These are phyloP conservation scores for Brenthis hecate DNA, from an alignment of 2,888 invertebrate species.

Conservation along the genomic window DNA sequence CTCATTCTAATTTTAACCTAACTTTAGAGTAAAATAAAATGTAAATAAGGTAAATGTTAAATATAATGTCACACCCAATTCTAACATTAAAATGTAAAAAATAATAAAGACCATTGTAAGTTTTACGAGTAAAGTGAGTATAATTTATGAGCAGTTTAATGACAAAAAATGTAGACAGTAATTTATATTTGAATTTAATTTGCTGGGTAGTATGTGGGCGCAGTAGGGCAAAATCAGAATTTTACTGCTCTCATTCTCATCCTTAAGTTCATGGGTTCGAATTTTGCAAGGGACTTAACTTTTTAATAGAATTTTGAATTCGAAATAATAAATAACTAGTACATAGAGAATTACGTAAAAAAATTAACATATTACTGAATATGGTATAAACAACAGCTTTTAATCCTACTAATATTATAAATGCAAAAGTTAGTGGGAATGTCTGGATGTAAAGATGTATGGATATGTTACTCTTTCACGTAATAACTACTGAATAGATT, in stretches of 20 bases:
- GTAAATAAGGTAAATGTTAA: conserved; percentile 17
- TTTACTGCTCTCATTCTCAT: too few relatives aligned
- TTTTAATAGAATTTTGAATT: too few relatives aligned
- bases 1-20: conserved; percentile 1
- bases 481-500: too few relatives aligned
- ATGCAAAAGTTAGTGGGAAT: too few relatives aligned
- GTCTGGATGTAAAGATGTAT: too few relatives aligned
- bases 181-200: conserved; percentile 41
- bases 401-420: neutral
- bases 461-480: too few relatives aligned
- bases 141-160: conserved; percentile 40
- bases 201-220: conserved; percentile 20
- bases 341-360: too few relatives aligned
- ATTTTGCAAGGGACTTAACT: too few relatives aligned
- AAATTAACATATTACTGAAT: too few relatives aligned
- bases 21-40: neutral
- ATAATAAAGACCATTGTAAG: conserved; percentile 35
- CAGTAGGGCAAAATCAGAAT: too few relatives aligned
- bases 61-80: conserved; percentile 25
- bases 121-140: conserved; percentile 37
- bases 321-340: too few relatives aligned
- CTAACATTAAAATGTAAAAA: conserved; percentile 36
- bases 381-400: neutral
- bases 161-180: conserved; percentile 32
- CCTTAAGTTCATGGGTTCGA: too few relatives aligned